Evolutionary conservation across 1,140 invertebrate species (phyloP), one percentile per base, ranked within the genome.

Genomic region (Penaeus indicus): DNA sequence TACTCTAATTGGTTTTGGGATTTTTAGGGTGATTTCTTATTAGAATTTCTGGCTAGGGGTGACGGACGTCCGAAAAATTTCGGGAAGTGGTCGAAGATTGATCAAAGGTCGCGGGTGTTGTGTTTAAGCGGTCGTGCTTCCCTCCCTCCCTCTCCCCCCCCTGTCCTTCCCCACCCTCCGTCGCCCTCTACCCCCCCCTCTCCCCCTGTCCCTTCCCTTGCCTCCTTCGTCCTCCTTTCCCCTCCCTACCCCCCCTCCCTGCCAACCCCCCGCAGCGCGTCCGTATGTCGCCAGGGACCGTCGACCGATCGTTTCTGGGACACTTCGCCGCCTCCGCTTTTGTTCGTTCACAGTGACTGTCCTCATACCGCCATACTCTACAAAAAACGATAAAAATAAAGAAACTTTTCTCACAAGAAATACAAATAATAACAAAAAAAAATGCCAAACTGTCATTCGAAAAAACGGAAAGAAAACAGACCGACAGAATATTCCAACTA

Each of bases 241-340:
- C 54, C 2, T 54, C 54, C 54, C 54, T 16, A 7, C 54, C 10
- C 54, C 54, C 16, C 54, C 54, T 54, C 54, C 54, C 54, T 13
- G 54, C 54, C 54, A 54, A 86, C 75, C 75, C 84, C 84, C 84
- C 61, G 38, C 47, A 61, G 84, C 16, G 84, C 32, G 84, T 78
- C 84, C 84, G 60, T 86, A 86, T 86, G 84, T 63, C 84, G 32
- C 84, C 21, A 38, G 63, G 32, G 47, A 42, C 19, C 19, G 22
- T 62, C 32, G 75, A 77, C 18, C 47, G 69, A 85, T 77, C 21
- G 7, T 21, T 85, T 32, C 47, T 54, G 82, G 38, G 42, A 54
- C 19, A 47, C 63, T 84, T 84, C 82, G 22, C 18, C 54, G 16
- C 38, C 47, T 11, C n/a, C 67, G 22, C 1, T 63, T 21, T 25